Evolutionary conservation across 2,888 invertebrate genomes (phyloP).

Genomic region (Crepidodera aurea): DNA sequence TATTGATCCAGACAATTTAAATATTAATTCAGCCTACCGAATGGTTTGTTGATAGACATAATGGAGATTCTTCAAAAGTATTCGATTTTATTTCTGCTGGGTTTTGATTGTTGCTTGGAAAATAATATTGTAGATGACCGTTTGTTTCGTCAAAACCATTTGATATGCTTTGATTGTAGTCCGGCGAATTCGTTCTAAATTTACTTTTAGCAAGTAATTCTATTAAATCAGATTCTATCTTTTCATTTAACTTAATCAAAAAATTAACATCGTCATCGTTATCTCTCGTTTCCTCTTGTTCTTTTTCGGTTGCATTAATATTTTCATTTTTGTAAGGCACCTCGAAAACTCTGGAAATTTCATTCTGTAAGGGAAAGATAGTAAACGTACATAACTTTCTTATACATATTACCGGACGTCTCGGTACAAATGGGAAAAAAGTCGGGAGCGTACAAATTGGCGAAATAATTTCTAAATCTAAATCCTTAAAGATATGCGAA

Average conservation of each 20-base stretch:
- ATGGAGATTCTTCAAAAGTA: background rate
- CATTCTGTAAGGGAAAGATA: slow-evolving; percentile 49
- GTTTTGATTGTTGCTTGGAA: background rate
- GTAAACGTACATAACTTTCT: no score
- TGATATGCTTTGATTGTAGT: slow-evolving; percentile 34
- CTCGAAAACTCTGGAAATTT: slow-evolving; percentile 52
- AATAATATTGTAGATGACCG: background rate
- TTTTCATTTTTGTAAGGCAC: slow-evolving; percentile 41
- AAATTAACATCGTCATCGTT: slow-evolving; percentile 45
- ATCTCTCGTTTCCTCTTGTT: slow-evolving; percentile 27
- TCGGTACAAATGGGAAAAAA: no score
- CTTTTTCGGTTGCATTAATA: slow-evolving; percentile 34
- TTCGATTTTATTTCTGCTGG: background rate
- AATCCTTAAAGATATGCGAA: no score
- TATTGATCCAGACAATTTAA: background rate
- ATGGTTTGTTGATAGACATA: background rate
- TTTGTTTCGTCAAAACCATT: slow-evolving; percentile 9
- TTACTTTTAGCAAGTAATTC: slow-evolving; percentile 47
- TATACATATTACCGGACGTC: no score
- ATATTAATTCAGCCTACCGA: background rate
- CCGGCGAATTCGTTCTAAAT: slow-evolving; percentile 34
- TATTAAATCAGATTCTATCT: slow-evolving; percentile 50
- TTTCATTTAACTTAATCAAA: slow-evolving; percentile 48
- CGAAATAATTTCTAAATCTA: no score
- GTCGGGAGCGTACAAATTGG: no score